phyloP scores from a whole-genome alignment of 2,113 vertebrate species.

The Alethe castanea region DNA sequence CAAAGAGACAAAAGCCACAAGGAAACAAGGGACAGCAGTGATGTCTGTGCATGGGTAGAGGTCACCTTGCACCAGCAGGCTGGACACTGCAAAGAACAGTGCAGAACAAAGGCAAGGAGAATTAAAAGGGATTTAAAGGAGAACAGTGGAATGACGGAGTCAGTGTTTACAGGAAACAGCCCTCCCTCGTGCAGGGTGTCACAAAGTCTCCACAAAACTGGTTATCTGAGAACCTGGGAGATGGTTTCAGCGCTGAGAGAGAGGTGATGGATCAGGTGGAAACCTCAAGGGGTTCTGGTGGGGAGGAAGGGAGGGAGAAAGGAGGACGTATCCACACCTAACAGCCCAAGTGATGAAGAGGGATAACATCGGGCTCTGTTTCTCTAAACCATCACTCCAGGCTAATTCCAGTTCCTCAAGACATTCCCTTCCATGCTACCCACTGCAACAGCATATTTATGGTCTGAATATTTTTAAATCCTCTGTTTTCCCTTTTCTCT shows the following conservation, averaged over 20 bases:
- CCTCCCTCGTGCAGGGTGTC: accelerated
- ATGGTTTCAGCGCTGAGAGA: background rate
- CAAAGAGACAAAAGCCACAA: background rate
- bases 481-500: background rate
- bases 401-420: slow-evolving; percentile 5
- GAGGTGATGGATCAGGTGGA: background rate
- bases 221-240: background rate
- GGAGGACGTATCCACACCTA: accelerated
- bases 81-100: background rate
- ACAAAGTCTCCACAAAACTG: background rate
- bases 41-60: background rate
- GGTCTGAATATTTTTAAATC: background rate
- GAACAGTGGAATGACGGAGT: accelerated
- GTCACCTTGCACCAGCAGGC: background rate
- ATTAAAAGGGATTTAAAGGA: background rate
- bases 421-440: background rate
- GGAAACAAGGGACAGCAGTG: accelerated
- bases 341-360: background rate
- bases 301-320: accelerated
- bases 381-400: background rate
- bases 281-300: background rate
- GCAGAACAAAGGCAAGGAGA: background rate
- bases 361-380: background rate
- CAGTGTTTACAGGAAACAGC: background rate
- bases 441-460: slow-evolving; percentile 1